Base-by-base conservation (phyloP, 1,140 invertebrate species). In the Sitobion miscanthi region DNA sequence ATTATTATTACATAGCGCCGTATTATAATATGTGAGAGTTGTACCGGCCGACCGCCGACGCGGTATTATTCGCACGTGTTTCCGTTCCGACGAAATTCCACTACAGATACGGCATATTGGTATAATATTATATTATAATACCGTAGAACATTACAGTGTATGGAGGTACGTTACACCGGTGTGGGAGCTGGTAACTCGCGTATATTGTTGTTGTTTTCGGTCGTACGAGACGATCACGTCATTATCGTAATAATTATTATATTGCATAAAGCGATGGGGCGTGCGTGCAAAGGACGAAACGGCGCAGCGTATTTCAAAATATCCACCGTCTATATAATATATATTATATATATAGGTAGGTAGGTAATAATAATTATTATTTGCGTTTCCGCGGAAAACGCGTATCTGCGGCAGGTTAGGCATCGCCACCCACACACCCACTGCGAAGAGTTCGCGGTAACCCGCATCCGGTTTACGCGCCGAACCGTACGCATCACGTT, bases 11-110 rank as follows among this genome's bases (percentile, higher is more conserved):
- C 45, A 88, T 47, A 21, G 2, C 2, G 42, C 21, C 23, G 25
- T 57, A 49, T 38, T 38, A 21, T n/a, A 20, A 87, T 57, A 89
- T 9, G n/a, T 38, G n/a, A 25, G 45, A 49, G 47, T 30, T 20
- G 83, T 17, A 52, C 25, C 14, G n/a, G 20, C 49, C 49, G 87
- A 47, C 20, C 9, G 62, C 62, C 11, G 9, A 17, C 83, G 42
- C 42, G n/a, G 42, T n/a, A 45, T 90, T 62, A 69, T 47, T 62
- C n/a, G 57, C 54, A 90, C 89, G 89, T 69, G 89, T 90, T 90
- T 90, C 89, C 89, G 89, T 90, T 90, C 11, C 57, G 54, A 45
- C 57, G 54, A 69, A 69, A 69, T 90, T 90, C 57, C 14, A n/a
- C 25, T 88, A 87, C 86, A 49, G 5, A 69, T 0, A 30, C 1